Conservation (phyloP, 2,113 vertebrate species). For the Microtus ochrogaster region DNA sequence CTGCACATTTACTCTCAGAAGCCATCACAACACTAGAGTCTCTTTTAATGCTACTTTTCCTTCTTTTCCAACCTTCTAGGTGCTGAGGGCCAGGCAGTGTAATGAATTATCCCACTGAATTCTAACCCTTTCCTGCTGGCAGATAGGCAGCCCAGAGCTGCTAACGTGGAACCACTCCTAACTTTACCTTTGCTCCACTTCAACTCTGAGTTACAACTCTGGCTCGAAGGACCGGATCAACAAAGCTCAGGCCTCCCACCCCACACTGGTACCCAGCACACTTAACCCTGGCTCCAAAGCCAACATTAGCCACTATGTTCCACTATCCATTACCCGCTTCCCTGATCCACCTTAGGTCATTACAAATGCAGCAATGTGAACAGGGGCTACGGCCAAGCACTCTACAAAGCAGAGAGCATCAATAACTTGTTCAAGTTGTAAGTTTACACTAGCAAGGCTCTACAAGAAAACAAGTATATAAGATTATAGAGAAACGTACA, state of each 20-base stretch:
- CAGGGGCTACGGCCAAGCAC: background rate
- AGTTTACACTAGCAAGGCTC: background rate
- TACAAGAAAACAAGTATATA: background rate
- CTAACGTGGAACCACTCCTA: background rate
- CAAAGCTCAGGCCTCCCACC: background rate
- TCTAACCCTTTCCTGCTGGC: background rate
- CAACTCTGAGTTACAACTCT: background rate
- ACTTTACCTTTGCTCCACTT: background rate
- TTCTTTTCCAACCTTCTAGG: background rate
- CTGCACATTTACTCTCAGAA: background rate
- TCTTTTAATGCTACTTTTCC: background rate
- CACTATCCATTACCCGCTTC: background rate
- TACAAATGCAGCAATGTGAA: background rate
- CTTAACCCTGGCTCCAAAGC: background rate
- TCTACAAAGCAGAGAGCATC: background rate
- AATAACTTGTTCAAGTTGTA: background rate
- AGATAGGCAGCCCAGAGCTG: background rate
- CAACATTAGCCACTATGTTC: background rate
- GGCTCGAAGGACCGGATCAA: background rate
- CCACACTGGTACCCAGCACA: background rate
- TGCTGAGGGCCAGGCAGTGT: background rate
- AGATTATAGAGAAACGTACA: background rate
- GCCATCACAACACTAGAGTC: background rate
- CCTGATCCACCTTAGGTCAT: background rate
- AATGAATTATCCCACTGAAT: background rate